Conservation (phyloP, 1,140 invertebrate genomes). For the Potamilus streckersoni region DNA sequence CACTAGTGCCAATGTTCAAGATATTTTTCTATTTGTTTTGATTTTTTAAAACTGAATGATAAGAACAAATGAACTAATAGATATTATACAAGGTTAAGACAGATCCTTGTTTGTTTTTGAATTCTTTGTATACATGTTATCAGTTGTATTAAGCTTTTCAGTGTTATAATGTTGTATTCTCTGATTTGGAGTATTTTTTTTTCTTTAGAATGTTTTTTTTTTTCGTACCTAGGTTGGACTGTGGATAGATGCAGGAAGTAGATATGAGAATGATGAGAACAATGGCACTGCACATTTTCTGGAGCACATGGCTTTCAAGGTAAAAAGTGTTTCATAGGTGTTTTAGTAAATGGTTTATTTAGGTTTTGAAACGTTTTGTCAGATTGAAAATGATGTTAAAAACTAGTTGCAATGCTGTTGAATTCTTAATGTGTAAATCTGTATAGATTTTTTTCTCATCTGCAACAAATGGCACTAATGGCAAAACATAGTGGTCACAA, state of each 20-base stretch:
- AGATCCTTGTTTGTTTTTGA: conserved; percentile 79
- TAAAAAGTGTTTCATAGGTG: conserved; percentile 53
- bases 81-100: neutral
- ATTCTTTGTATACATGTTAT: conserved; percentile 20
- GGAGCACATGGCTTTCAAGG: conserved; percentile 99
- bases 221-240: conserved; percentile 79
- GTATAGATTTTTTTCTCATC: no score
- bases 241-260: conserved; percentile 99
- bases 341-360: no score
- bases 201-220: conserved; percentile 5
- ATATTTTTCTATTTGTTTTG: conserved; percentile 7
- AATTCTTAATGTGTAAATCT: no score
- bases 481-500: no score
- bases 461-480: no score
- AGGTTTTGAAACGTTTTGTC: no score
- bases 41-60: no score
- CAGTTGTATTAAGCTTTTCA: neutral
- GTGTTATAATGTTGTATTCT: neutral
- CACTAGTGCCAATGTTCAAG: neutral
- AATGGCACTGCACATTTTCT: conserved; percentile 99
- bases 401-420: no score
- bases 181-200: neutral
- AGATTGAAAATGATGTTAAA: no score
- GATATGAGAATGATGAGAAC: conserved; percentile 93
- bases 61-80: neutral